These are phyloP conservation scores for Loris lydekkerianus DNA, from an alignment of 2,797 vertebrate genomes.

Conservation along the genomic window DNA sequence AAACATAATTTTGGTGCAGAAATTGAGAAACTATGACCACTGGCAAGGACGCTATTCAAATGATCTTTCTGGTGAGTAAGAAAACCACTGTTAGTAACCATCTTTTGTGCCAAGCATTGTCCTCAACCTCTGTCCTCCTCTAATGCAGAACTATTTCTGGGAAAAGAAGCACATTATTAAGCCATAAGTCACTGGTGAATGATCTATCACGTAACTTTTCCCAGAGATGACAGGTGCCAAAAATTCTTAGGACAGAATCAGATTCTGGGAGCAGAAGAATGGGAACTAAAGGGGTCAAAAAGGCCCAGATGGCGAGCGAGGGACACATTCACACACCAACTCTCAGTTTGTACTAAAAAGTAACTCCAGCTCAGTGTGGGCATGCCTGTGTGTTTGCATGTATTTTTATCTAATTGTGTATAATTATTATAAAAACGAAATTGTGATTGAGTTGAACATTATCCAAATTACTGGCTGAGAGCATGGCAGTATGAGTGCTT, in stretches of 20 bases:
- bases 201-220: neutral
- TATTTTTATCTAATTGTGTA: neutral
- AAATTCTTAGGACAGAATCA: neutral
- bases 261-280: neutral
- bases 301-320: neutral
- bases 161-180: constrained; percentile 11
- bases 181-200: neutral
- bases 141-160: constrained; percentile 4
- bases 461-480: neutral
- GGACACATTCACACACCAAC: neutral
- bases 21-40: neutral
- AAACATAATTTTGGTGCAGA: neutral
- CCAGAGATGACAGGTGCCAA: neutral
- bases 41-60: neutral
- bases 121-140: neutral
- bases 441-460: neutral
- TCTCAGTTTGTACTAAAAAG: neutral
- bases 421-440: constrained; percentile 40
- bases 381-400: neutral
- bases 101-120: constrained; percentile 6
- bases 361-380: neutral
- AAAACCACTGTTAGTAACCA: neutral
- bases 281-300: neutral
- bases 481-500: neutral
- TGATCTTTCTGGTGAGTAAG: neutral